Evolutionary conservation across 2,888 invertebrate species (phyloP), one percentile per base, ranked within the genome.

Genomic region (Lepidonotus clava): DNA sequence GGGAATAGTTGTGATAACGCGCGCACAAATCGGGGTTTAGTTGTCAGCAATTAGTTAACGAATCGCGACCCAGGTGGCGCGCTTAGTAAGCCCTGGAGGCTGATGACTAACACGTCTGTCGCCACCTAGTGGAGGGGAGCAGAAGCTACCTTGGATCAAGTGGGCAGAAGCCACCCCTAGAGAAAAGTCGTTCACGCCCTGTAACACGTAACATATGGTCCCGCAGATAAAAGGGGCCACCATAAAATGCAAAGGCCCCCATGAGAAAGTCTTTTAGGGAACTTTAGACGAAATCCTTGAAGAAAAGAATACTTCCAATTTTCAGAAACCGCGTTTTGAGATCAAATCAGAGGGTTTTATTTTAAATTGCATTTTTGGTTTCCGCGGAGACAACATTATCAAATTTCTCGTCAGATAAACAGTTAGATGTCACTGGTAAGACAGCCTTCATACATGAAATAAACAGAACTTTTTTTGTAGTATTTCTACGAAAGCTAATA

Each of bases 41-140:
- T 76, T 76, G 76, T 76, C 76, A 76, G 76, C 76, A 76, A 76
- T 76, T 76, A 76, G 76, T 76, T 76, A 76, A 76, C 76, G 40
- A 76, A 76, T 40, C 36, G 34, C 76, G n/a, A 40, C 76, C 76
- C 76, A 76, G 76, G 76, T 76, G 76, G 76, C 38, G 76, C 40
- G 14, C 4, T 76, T 24, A 40, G 40, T 40, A 76, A 38, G 76
- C 24, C n/a, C n/a, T n/a, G n/a, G 61, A 28, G 24, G 61, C 61
- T 76, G 76, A 76, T 76, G 76, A 76, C 76, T 36, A 76, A 40
- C 76, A 36, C 40, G 40, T 76, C 76, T 40, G 40, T 76, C 76
- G 76, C 36, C 76, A 76, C 76, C 76, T 76, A 40, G 76, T 21
- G 76, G 36, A 34, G 21, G 76, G 38, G 34, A 40, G 76, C 76